phyloP scores from a whole-genome alignment of 2,113 vertebrate genomes.

The Ramphastos sulfuratus region DNA sequence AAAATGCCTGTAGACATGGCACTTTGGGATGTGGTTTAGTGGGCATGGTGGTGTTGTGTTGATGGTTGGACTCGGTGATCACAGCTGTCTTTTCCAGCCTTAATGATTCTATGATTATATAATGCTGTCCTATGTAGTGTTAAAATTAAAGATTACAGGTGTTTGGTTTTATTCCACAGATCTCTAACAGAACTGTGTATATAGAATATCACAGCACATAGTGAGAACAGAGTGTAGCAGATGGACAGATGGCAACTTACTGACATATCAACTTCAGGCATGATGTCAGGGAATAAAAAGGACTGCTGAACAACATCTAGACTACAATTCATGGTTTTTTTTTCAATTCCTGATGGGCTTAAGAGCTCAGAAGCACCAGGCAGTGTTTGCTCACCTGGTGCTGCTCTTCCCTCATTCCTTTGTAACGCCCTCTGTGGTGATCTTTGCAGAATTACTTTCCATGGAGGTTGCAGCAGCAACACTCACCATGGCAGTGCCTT shows the following conservation, averaged over 20 bases:
- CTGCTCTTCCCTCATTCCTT: not conserved
- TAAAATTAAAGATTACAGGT: not conserved
- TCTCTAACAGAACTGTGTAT: not conserved
- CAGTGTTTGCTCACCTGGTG: not conserved
- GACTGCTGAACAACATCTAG: not conserved
- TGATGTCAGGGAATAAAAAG: not conserved
- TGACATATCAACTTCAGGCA: not conserved
- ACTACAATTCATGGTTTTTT: not conserved
- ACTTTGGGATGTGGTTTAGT: too few species aligned
- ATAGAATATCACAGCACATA: not conserved
- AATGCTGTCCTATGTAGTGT: not conserved
- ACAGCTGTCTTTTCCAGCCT: too few species aligned
- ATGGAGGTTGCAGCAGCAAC: not conserved
- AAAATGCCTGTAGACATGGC: too few species aligned
- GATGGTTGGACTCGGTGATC: too few species aligned
- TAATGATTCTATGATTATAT: too few species aligned
- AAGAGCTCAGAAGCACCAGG: not conserved
- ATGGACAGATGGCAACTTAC: not conserved
- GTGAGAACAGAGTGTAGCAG: not conserved
- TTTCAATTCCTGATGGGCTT: not conserved
- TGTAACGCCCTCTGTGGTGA: not conserved
- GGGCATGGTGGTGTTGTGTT: too few species aligned
- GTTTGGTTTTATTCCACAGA: not conserved
- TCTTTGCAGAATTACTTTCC: not conserved
- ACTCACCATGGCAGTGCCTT: not conserved